phyloP scores from a whole-genome alignment of 2,797 vertebrate species.

The Avahi laniger region DNA sequence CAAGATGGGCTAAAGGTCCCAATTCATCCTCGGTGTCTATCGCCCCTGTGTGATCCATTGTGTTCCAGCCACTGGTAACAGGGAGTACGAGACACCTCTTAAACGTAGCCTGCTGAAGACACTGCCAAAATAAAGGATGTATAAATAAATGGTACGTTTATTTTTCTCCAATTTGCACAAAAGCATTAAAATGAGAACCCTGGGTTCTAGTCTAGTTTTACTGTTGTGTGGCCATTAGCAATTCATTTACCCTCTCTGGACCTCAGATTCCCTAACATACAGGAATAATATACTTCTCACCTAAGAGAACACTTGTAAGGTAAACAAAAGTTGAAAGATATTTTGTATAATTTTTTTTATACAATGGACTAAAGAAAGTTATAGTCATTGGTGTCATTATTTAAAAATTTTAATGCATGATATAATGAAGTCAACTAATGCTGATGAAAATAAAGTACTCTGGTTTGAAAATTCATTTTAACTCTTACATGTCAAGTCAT shows the following conservation, averaged over 20 bases:
- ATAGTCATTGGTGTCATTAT: background rate
- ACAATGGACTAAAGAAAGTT: background rate
- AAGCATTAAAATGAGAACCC: conserved; percentile 28
- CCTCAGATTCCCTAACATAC: background rate
- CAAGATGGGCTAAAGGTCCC: conserved; percentile 87
- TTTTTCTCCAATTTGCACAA: conserved; percentile 24
- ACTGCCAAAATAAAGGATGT: conserved; percentile 37
- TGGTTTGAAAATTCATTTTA: background rate
- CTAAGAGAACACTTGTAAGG: background rate
- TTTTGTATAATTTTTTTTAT: background rate
- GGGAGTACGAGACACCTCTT: conserved; percentile 18
- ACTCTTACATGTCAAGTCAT: background rate
- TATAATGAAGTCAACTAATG: conserved; percentile 24
- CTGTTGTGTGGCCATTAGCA: background rate
- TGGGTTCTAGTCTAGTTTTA: background rate
- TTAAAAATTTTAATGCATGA: conserved; percentile 19
- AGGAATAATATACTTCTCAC: conserved; percentile 15
- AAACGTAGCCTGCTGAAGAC: conserved; percentile 42
- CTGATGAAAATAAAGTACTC: background rate
- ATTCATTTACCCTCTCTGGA: background rate
- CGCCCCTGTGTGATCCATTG: conserved; percentile 90
- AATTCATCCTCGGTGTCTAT: conserved; percentile 87
- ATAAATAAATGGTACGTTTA: background rate
- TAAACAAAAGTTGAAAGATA: conserved; percentile 28
- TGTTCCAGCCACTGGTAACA: conserved; percentile 71